Evolutionary conservation across 2,888 invertebrate species (phyloP), one percentile per base, ranked within the genome.

Genomic region (Drosophila emarginata): DNA sequence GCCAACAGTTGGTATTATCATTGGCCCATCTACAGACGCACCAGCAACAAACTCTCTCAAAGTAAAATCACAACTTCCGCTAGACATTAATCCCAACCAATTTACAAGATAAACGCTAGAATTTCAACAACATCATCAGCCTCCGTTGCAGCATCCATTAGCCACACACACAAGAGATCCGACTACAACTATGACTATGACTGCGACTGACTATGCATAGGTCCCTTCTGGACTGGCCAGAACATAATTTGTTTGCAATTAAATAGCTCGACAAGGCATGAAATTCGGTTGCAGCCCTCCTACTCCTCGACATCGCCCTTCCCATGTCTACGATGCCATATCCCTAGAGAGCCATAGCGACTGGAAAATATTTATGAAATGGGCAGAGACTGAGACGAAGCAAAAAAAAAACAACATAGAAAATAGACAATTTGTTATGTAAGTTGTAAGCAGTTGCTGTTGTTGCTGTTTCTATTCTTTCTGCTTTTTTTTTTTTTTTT

Each of bases 211-310:
- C n/a, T 14, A 3, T n/a, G n/a, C n/a, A n/a, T n/a, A 39, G 14
- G 45, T 45, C 45, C 45, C 45, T 45, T 21, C 18, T 45, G 21
- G 70, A 75, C 69, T 72, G 80, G 77, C 80, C 74, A 80, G 81
- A 81, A 82, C 79, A 84, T 82, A 85, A 86, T 84, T 86, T 87
- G 87, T 85, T 86, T 85, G 85, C 86, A 87, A 86, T 86, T 86
- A 86, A 86, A 87, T 85, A 83, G 78, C 79, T 85, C 87, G 86
- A 86, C 86, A 85, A 81, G 86, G 85, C 86, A 86, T 86, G 85
- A 86, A 86, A 87, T 86, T 86, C 77, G 80, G 87, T 80, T 83
- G 79, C 86, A 79, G 72, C 86, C 87, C 85, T 75, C 76, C 73
- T 32, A 14, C 23, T 59, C 83, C 85, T 75, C 73, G 7, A 23